Evolutionary conservation across 2,888 invertebrate genomes (phyloP), one percentile per base, ranked within the genome.

Genomic region (Celastrina argiolus): DNA sequence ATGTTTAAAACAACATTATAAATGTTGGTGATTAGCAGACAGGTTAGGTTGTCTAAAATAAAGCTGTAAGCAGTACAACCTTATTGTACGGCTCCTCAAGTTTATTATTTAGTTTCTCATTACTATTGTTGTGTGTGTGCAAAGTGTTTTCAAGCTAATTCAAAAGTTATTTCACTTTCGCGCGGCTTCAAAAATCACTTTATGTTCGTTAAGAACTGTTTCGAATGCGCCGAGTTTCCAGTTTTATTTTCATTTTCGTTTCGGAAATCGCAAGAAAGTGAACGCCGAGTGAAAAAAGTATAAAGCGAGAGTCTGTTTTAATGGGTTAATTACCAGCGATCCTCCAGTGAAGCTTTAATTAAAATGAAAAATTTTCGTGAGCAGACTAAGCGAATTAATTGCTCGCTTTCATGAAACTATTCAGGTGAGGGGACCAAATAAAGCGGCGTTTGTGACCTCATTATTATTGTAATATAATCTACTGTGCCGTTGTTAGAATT

Each of bases 341-440:
- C 84, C 89, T 78, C 82, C 83, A 82, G 85, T 84, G 82, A 82
- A 76, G 84, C 82, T 88, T 89, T 90, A 90, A 90, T 90, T 89
- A 90, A 90, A 90, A 88, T 88, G 87, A 87, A 89, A 89, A 89
- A 86, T 81, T 84, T 86, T 87, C 88, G 88, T 88, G 87, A 89
- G 88, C 87, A 81, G 84, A 89, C 86, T 87, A 74, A 74, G 77
- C 74, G 80, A 84, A 88, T 86, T 86, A 88, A 88, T 90, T 86
- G 86, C 83, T 82, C 77, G 80, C 81, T 85, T 85, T 83, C 83
- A 78, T 79, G 79, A 76, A 87, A 90, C 89, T 88, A 89, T 85
- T 88, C 88, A 88, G 88, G 89, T 89, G 82, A 81, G 82, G 73
- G 78, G 78, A 75, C 77, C 77, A 82, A 84, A 87, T 82, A 84